Percentiles rank a stretch among this genome's conserved stretches.
phyloP scores from a whole-genome alignment of 1,140 invertebrate genomes.

The Dinoponera quadriceps region DNA sequence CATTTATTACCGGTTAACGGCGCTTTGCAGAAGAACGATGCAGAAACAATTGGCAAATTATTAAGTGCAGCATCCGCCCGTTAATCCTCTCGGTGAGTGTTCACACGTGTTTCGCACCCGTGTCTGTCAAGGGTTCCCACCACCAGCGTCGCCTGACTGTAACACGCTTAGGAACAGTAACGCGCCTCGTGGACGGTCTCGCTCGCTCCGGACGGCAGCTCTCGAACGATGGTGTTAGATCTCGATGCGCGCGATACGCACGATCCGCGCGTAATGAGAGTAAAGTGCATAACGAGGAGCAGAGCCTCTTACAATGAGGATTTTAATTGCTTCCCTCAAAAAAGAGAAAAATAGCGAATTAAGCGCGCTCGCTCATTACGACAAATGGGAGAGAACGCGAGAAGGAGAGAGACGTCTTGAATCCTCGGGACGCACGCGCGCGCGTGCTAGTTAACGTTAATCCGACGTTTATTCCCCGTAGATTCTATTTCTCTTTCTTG shows the following conservation, averaged over 20 bases:
- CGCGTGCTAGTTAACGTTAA: too few relatives aligned
- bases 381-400: not conserved
- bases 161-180: not conserved
- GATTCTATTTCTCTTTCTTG: too few relatives aligned
- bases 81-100: slow-evolving; percentile 44
- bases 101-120: slow-evolving; percentile 58
- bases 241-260: not conserved
- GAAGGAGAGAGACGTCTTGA: too few relatives aligned
- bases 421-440: too few relatives aligned
- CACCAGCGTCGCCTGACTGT: slow-evolving; percentile 12
- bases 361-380: not conserved
- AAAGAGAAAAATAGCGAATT: not conserved
- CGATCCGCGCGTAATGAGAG: not conserved
- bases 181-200: not conserved
- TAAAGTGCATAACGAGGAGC: not conserved
- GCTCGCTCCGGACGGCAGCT: not conserved
- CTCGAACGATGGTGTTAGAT: slow-evolving; percentile 6
- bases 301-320: not conserved
- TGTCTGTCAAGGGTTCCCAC: slow-evolving; percentile 54
- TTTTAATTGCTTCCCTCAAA: slow-evolving; percentile 12
- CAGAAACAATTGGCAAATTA: slow-evolving; percentile 59
- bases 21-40: not conserved
- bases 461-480: too few relatives aligned
- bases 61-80: slow-evolving; percentile 55
- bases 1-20: slow-evolving; percentile 22